Percentiles rank a stretch among this genome's conserved stretches.
phyloP scores from a whole-genome alignment of 2,797 vertebrate species.

The Moxostoma hubbsi region DNA sequence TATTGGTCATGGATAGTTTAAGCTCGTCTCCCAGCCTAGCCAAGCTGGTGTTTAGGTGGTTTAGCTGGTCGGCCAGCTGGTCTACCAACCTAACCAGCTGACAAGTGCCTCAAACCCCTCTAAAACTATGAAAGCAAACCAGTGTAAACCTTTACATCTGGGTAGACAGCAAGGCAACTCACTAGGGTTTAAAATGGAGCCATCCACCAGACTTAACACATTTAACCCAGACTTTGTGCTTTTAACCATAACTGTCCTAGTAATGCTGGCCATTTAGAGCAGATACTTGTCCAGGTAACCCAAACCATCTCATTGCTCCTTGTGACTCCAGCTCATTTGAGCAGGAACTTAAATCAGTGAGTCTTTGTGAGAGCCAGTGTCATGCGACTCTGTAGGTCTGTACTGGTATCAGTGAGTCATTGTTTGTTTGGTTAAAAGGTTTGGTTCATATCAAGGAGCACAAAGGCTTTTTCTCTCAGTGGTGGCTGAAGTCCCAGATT shows the following conservation, averaged over 20 bases:
- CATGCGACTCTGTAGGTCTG: neutral
- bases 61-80: too few relatives aligned
- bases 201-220: too few relatives aligned
- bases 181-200: too few relatives aligned
- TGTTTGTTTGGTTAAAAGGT: neutral
- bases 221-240: neutral
- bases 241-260: neutral
- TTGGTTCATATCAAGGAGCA: neutral
- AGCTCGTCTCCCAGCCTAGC: too few relatives aligned
- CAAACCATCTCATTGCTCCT: neutral
- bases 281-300: neutral
- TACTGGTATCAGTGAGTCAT: neutral
- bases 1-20: too few relatives aligned
- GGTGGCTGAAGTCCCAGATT: neutral
- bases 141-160: too few relatives aligned
- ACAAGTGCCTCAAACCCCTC: too few relatives aligned
- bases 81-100: too few relatives aligned
- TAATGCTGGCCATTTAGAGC: neutral
- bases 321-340: neutral
- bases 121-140: too few relatives aligned
- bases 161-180: too few relatives aligned
- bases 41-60: too few relatives aligned
- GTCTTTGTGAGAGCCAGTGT: neutral
- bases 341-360: conserved; percentile 8
- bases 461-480: conserved; percentile 22